Conservation (phyloP, 2,113 vertebrate species). For the Zosterops hypoxanthus region DNA sequence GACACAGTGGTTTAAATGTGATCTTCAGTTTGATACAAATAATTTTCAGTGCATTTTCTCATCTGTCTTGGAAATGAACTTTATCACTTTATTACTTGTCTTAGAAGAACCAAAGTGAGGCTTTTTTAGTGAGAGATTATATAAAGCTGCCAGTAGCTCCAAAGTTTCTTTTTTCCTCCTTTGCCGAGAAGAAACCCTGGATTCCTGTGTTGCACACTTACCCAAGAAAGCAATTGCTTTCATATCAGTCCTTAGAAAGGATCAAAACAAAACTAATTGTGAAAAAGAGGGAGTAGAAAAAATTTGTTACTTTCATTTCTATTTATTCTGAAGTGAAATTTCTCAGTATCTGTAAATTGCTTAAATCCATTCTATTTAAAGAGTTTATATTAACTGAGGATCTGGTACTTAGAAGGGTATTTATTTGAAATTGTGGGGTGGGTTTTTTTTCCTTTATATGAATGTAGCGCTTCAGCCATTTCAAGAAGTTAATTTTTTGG, state of each 20-base stretch:
- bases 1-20: not conserved
- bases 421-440: not conserved
- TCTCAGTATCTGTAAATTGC: not conserved
- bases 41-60: not conserved
- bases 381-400: not conserved
- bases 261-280: not conserved
- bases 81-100: not conserved
- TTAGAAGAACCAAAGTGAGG: not conserved
- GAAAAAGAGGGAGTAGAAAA: not conserved
- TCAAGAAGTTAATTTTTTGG: not conserved
- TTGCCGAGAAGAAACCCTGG: not conserved
- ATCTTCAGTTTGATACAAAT: not conserved
- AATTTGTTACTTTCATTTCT: not conserved
- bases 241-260: not conserved
- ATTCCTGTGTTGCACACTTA: not conserved
- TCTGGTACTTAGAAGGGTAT: not conserved
- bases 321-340: not conserved
- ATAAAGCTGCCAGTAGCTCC: not conserved
- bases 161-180: not conserved
- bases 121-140: not conserved
- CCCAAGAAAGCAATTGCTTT: not conserved
- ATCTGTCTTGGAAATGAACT: not conserved
- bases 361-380: not conserved
- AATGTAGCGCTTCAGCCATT: not conserved
- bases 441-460: not conserved